Percentiles rank a stretch among this genome's conserved stretches.
Evolutionary conservation across 2,888 invertebrate genomes (phyloP).

Genomic region (Chydorus sphaericus): DNA sequence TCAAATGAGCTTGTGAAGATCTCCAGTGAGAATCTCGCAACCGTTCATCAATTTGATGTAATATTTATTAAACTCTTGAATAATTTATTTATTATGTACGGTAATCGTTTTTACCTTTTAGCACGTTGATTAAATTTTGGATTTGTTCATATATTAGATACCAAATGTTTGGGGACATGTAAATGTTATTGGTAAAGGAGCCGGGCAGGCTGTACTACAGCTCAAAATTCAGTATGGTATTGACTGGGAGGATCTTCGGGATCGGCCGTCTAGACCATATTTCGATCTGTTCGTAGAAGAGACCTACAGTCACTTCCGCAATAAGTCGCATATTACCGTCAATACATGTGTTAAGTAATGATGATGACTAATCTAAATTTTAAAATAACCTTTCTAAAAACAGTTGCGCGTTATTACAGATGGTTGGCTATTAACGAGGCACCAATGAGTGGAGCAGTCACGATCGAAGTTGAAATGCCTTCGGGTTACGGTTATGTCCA

Average conservation of each 20-base stretch:
- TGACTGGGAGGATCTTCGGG: constrained; percentile 28
- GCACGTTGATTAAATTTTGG: neutral
- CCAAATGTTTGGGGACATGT: constrained; percentile 36
- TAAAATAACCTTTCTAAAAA: neutral
- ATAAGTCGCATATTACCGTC: constrained; percentile 28
- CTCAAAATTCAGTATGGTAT: constrained; percentile 33
- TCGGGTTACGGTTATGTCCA: constrained; percentile 34
- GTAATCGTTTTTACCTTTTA: too few relatives aligned
- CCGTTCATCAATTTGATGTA: constrained; percentile 23
- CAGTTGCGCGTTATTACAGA: constrained; percentile 21
- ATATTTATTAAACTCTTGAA: neutral
- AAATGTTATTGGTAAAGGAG: constrained; percentile 35
- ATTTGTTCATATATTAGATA: constrained; percentile 25
- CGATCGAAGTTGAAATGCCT: constrained; percentile 32
- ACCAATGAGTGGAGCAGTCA: constrained; percentile 29
- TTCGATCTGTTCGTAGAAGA: constrained; percentile 34
- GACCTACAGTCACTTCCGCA: constrained; percentile 26
- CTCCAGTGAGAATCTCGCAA: constrained; percentile 23
- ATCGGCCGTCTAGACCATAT: constrained; percentile 27
- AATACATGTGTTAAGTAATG: constrained; percentile 27
- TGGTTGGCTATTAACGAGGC: constrained; percentile 28
- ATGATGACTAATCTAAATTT: neutral
- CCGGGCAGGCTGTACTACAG: constrained; percentile 38
- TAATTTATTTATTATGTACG: too few relatives aligned
- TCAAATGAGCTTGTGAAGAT: constrained; percentile 22